These are phyloP conservation scores for Pantherophis guttatus DNA, from an alignment of 2,113 vertebrate genomes.

Conservation along the genomic window DNA sequence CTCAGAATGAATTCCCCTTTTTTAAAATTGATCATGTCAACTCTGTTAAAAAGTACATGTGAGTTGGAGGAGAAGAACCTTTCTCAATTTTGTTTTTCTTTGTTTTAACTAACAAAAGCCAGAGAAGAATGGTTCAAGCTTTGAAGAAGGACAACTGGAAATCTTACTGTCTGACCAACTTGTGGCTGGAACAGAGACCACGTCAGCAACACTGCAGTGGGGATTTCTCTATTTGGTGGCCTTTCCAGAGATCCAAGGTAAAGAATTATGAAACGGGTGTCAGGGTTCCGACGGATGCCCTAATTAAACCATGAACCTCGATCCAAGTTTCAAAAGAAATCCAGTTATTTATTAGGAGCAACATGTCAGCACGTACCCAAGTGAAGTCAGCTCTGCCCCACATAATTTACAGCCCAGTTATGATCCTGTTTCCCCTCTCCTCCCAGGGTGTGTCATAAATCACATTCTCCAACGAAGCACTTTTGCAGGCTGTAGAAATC, in stretches of 20 bases:
- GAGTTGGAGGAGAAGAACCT: no score
- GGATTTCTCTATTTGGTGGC: slow-evolving; percentile 1
- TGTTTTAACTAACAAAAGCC: background rate
- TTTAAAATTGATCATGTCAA: background rate
- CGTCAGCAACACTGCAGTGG: background rate
- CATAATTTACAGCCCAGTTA: no score
- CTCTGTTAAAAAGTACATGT: background rate
- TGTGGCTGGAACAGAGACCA: slow-evolving; percentile 5
- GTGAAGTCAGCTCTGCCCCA: no score
- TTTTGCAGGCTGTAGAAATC: no score
- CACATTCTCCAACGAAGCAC: no score
- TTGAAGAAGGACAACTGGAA: slow-evolving; percentile 24
- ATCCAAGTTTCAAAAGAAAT: no score
- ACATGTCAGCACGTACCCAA: no score
- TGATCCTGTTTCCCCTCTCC: no score
- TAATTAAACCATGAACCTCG: no score
- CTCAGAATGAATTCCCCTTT: background rate
- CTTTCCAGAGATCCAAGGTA: slow-evolving; percentile 6
- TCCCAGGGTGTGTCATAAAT: no score
- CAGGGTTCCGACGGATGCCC: no score
- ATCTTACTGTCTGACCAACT: background rate
- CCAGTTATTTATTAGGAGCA: no score
- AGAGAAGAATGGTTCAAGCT: slow-evolving; percentile 3
- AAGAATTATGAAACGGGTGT: background rate
- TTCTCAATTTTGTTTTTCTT: background rate